Evolutionary conservation across 2,888 invertebrate species (phyloP).

Genomic region (Nomada lathburiana): DNA sequence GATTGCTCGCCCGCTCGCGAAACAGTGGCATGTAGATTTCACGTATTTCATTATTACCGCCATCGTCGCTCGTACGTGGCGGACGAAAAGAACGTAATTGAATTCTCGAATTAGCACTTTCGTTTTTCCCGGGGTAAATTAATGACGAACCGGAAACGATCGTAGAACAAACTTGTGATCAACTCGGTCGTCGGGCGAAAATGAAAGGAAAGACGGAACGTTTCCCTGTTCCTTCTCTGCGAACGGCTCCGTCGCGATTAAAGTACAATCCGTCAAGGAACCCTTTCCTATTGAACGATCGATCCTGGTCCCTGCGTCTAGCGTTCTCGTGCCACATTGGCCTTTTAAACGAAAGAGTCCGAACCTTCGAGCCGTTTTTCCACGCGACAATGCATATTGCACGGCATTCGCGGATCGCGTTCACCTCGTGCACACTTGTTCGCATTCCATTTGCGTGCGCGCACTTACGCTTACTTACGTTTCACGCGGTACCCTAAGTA

Average conservation of each 20-base stretch:
- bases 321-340: conserved; percentile 19
- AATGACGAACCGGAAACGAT: conserved; percentile 37
- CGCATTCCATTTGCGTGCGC: conserved; percentile 50
- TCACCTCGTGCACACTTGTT: conserved; percentile 26
- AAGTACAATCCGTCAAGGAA: neutral
- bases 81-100: conserved; percentile 35
- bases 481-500: neutral
- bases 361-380: conserved; percentile 46
- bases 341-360: conserved; percentile 43
- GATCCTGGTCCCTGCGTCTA: neutral
- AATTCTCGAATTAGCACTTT: conserved; percentile 49
- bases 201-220: conserved; percentile 13
- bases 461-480: conserved; percentile 16
- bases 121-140: conserved; percentile 26
- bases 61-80: conserved; percentile 17
- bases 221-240: neutral
- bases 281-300: neutral
- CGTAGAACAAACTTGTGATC: conserved; percentile 14
- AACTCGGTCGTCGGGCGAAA: conserved; percentile 18
- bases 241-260: neutral
- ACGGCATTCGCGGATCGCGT: conserved; percentile 23
- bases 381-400: conserved; percentile 62
- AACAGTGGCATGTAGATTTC: conserved; percentile 22
- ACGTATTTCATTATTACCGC: conserved; percentile 36
- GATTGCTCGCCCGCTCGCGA: conserved; percentile 30